Base-by-base conservation (phyloP, 2,888 invertebrate species). In the Aromia moschata region DNA sequence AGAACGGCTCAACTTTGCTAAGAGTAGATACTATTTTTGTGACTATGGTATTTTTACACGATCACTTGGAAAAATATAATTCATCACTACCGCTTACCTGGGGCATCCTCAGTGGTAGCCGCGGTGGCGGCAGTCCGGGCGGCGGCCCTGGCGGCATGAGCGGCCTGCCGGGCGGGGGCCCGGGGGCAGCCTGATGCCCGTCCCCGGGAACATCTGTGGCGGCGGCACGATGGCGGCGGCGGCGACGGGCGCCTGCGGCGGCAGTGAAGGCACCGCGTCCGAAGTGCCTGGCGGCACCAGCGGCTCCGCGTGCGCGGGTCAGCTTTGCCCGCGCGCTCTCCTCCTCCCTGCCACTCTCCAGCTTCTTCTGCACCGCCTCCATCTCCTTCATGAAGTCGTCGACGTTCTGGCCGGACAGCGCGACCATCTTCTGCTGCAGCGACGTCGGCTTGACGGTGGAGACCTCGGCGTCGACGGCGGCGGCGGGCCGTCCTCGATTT, bases 331-430 rank as follows among this genome's bases (percentile, higher is more conserved):
- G 54, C n/a, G n/a, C n/a, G 10, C 57, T 53, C 17, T 74, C 71
- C 9, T 70, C 70, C 14, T 71, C 70, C 44, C 69, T 68, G 16
- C 56, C 58, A 15, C 53, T 71, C 74, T 82, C 91, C 62, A 89
- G 85, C 77, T 91, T 91, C 74, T 88, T 88, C 68, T 92, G 92
- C 0, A 91, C 92, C 61, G 89, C 91, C 80, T 93, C 93, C 92
- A 92, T 93, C 83, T 94, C 94, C 74, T 93, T 91, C 92, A 94
- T 94, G 71, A 94, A 94, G 64, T 92, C 92, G 71, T 95, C 95
- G 14, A 95, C 92, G 74, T 94, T 94, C 81, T 96, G 94, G 0
- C 94, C 94, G 9, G 93, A 92, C 73, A 94, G 85, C n/a, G 90
- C 90, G 72, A 94, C 82, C 93, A 94, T 94, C 69, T 92, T 89